Evolutionary conservation across 2,113 vertebrate species (phyloP), one percentile per base, ranked within the genome.

Genomic region (Rissa tridactyla): DNA sequence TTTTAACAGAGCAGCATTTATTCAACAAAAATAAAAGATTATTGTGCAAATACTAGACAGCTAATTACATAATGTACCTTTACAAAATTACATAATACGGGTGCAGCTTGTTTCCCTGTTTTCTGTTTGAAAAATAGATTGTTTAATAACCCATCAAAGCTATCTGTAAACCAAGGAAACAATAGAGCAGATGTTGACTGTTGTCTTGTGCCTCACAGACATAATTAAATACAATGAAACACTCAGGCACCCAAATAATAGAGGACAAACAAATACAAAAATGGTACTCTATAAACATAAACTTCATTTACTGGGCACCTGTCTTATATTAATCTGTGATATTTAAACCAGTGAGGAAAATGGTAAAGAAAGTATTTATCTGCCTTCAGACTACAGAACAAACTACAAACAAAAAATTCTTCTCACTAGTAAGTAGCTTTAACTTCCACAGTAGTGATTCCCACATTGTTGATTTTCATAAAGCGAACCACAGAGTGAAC

Each of bases 121-220:
- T 98, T 97, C 89, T 83, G 88, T 97, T 98, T 98, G 97, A 98
- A 97, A 97, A 98, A 98, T 98, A 98, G 98, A 98, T 98, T 98
- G 98, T 98, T 98, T 98, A 98, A 98, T 98, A 99, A 98, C 94
- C 96, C 98, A 98, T 98, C 98, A 98, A 98, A 98, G 98, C 98
- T 97, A 95, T 98, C 97, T 97, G 98, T 98, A 98, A 98, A 98
- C 97, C 98, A 92, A 92, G 60, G 88, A 98, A 98, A 99, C 98
- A 99, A 98, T 97, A 92, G 97, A 98, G 94, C 98, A 99, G 98
- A 98, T 99, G 98, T 97, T 98, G 97, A 95, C 97, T 97, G 97
- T 97, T 98, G 98, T 95, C 97, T 97, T 97, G 96, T 98, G 97
- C 98, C 98, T 98, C 96, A 75, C 97, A 98, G 98, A 98, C 97